Conservation (phyloP, 2,113 vertebrate species). For the Lontra canadensis region DNA sequence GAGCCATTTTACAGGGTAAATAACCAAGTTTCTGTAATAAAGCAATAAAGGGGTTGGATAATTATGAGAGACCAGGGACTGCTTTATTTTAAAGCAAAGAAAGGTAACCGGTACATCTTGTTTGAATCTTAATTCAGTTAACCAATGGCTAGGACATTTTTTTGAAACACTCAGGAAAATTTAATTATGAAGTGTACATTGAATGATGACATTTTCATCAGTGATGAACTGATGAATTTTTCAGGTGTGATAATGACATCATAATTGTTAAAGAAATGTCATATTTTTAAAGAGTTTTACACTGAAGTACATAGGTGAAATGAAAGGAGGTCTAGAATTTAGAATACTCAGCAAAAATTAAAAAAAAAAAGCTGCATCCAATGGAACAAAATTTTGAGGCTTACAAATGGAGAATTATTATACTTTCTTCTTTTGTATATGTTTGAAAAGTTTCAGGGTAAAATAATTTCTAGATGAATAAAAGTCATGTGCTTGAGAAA, state of each 20-base stretch:
- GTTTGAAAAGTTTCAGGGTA: not conserved
- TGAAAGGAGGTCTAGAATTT: not conserved
- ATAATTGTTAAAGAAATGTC: not conserved
- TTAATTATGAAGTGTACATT: not conserved
- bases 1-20: not conserved
- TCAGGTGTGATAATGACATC: not conserved
- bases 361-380: not conserved
- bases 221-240: not conserved
- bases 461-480: not conserved
- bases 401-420: not conserved
- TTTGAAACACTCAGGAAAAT: not conserved
- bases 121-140: not conserved
- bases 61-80: not conserved
- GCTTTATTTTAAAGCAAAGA: not conserved
- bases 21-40: not conserved
- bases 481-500: not conserved
- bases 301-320: not conserved
- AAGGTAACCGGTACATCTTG: not conserved
- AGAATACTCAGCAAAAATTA: not conserved
- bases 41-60: not conserved
- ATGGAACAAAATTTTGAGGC: not conserved
- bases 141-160: not conserved
- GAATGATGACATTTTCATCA: not conserved
- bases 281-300: not conserved
- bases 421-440: not conserved